phyloP scores from a whole-genome alignment of 2,888 invertebrate genomes.

The Cephus rjabovi region DNA sequence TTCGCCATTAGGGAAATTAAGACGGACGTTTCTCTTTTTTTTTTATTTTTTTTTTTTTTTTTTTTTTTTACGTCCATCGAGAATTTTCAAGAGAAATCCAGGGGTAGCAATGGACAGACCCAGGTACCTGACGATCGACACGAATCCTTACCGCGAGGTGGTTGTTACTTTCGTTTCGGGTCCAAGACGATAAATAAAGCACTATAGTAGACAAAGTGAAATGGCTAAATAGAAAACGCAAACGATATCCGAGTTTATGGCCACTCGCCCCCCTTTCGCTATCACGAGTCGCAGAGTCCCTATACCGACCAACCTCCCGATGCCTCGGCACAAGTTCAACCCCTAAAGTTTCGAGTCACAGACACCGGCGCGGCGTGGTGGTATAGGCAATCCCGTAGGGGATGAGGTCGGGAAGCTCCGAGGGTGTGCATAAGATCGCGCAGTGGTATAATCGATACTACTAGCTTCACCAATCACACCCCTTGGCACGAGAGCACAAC shows the following conservation, averaged over 20 bases:
- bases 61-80: not conserved
- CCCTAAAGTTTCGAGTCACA: slow-evolving; percentile 31
- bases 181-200: not conserved
- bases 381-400: not conserved
- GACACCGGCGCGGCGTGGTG: not conserved
- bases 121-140: not conserved
- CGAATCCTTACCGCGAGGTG: not conserved
- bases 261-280: slow-evolving; percentile 45
- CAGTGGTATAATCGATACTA: slow-evolving; percentile 22
- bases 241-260: slow-evolving; percentile 60
- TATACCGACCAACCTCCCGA: slow-evolving; percentile 12
- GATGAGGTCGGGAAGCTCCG: slow-evolving; percentile 4
- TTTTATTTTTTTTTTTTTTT: no score
- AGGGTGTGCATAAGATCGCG: slow-evolving; percentile 23
- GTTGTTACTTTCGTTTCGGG: not conserved
- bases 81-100: not conserved
- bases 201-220: slow-evolving; percentile 42
- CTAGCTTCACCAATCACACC: slow-evolving; percentile 21
- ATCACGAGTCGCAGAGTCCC: slow-evolving; percentile 12
- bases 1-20: not conserved
- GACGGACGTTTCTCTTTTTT: not conserved
- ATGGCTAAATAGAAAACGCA: slow-evolving; percentile 63
- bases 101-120: not conserved
- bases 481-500: slow-evolving; percentile 6
- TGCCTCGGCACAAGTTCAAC: slow-evolving; percentile 35